These are phyloP conservation scores for Smittia sp. DNA, from an alignment of 2,888 invertebrate genomes.

Conservation along the genomic window DNA sequence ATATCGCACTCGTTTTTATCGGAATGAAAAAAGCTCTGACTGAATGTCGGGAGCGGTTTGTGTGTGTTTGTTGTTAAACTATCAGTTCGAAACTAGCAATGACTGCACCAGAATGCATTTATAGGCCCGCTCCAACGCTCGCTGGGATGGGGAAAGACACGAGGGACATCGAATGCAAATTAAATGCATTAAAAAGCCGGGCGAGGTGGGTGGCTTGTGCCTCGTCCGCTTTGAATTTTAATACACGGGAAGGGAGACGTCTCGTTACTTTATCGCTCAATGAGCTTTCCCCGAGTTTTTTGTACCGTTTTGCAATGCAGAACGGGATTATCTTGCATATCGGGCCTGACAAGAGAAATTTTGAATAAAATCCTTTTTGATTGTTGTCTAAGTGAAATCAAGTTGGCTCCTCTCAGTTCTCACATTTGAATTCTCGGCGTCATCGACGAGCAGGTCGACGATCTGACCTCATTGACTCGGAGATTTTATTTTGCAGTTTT, in stretches of 20 bases:
- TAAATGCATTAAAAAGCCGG: neutral
- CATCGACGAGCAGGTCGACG: too few relatives aligned
- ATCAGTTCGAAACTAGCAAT: neutral
- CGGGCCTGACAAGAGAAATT: too few relatives aligned
- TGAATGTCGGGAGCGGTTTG: neutral
- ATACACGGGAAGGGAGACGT: neutral
- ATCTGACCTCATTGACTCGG: too few relatives aligned
- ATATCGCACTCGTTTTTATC: neutral
- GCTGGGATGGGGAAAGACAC: neutral
- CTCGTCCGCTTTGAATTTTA: neutral
- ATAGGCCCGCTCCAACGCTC: neutral
- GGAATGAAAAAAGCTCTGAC: neutral
- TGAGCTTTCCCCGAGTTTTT: neutral
- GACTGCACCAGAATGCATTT: neutral
- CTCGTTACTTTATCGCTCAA: constrained; percentile 14
- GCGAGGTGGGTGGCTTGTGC: neutral
- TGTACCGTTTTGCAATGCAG: neutral
- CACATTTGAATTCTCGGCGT: too few relatives aligned
- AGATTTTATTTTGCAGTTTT: too few relatives aligned
- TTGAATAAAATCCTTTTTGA: too few relatives aligned
- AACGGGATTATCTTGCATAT: too few relatives aligned
- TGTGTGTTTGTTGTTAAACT: neutral
- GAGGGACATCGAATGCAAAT: neutral
- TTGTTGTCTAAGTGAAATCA: too few relatives aligned
- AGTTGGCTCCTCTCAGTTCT: too few relatives aligned